These are phyloP conservation scores for Tineola bisselliella DNA, from an alignment of 2,888 invertebrate species.

Conservation along the genomic window DNA sequence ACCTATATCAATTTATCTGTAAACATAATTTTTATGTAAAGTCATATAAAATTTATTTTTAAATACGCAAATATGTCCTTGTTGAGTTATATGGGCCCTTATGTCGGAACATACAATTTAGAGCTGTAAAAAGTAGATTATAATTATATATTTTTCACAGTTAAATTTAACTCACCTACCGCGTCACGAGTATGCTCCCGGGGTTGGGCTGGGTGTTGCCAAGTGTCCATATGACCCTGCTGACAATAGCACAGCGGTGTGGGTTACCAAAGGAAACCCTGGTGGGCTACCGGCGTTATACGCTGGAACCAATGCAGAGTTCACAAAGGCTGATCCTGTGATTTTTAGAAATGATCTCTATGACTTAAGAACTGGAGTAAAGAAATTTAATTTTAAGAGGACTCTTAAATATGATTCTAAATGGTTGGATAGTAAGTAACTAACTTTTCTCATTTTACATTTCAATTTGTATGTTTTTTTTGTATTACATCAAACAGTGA, in stretches of 20 bases:
- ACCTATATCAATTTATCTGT: no score
- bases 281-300: slow-evolving; percentile 73
- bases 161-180: slow-evolving; percentile 66
- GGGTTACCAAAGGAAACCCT: slow-evolving; percentile 75
- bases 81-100: no score
- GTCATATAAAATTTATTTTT: no score
- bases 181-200: slow-evolving; percentile 69
- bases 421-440: slow-evolving; percentile 75
- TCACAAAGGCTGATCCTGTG: slow-evolving; percentile 76
- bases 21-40: no score
- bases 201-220: slow-evolving; percentile 74
- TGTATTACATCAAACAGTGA: no score
- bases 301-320: slow-evolving; percentile 78
- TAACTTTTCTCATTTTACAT: no score
- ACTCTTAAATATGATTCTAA: slow-evolving; percentile 77
- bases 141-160: slow-evolving; percentile 28
- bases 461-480: no score
- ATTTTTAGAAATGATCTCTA: slow-evolving; percentile 76
- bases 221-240: slow-evolving; percentile 79
- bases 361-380: slow-evolving; percentile 68
- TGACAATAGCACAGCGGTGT: slow-evolving; percentile 79
- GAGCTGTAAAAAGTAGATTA: not conserved
- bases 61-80: no score
- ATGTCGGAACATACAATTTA: no score
- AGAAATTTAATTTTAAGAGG: slow-evolving; percentile 71